Base-by-base conservation (phyloP, 2,888 invertebrate species). In the Fragum sueziense region DNA sequence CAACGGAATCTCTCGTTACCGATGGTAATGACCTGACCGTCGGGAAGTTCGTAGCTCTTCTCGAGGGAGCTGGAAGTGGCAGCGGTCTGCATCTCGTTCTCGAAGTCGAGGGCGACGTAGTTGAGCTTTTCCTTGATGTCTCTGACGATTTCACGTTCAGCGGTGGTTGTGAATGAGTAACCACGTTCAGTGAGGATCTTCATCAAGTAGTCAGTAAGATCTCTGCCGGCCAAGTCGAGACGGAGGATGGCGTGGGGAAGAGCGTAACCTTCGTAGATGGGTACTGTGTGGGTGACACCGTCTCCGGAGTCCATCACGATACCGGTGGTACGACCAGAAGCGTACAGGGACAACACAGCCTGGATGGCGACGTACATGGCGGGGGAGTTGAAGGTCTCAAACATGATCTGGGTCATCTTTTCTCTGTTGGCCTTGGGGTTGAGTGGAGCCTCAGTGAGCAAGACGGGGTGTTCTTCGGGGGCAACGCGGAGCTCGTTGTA, bases 1-100 rank as follows among this genome's bases (percentile, higher is more conserved):
- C 89, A 89, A 20, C 91, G 76, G 86, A 91, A 91, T 27, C 90
- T 74, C 76, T 90, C 90, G 77, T 87, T 85, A 31, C 85, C 85
- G 72, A 85, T 85, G 68, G 85, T 85, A 34, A 62, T 62, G 62
- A 62, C 62, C 34, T 62, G 62, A 62, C 62, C 62, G 34, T 62
- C 62, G 33, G 62, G 62, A 34, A 62, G 34, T 62, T 62, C 62
- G 34, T 62, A 62, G 34, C 62, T 62, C 62, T 62, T 62, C 22
- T 62, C 62, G 31, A 62, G 34, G n/a, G 62, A 62, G 33, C 62
- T 62, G 33, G 62, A 62, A 20, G 62, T 6, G 34, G 62, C 62
- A 33, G 62, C 62, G n/a, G 62, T 62, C 31, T 33, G 33, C 62
- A 62, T 62, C 20, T 62, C 62, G 6, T 62, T 25, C 29, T 62